Conservation (phyloP, 2,888 invertebrate genomes). For the Campaea margaritaria region DNA sequence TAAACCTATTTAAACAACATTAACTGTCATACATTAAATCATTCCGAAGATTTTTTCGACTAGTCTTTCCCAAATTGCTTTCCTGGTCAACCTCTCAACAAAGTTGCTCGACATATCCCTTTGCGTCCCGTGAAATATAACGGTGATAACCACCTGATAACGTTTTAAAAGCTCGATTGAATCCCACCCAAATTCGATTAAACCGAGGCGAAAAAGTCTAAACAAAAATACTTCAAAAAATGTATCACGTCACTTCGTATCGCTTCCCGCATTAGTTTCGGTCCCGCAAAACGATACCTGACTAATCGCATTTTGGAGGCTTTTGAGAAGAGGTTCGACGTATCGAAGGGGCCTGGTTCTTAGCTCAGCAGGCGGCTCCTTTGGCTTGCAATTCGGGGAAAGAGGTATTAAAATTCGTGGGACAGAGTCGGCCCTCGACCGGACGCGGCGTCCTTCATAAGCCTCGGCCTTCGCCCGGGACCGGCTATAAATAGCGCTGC, state of each 20-base stretch:
- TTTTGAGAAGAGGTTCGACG: constrained; percentile 3
- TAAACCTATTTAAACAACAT: too few relatives aligned
- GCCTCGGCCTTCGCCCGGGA: constrained; percentile 58
- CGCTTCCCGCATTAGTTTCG: constrained; percentile 27
- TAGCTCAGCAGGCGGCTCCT: constrained; percentile 56
- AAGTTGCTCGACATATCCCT: background rate
- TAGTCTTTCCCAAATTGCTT: background rate
- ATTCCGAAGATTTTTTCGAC: background rate
- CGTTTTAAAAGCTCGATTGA: constrained; percentile 15
- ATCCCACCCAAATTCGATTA: constrained; percentile 24
- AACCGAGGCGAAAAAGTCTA: constrained; percentile 1
- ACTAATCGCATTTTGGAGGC: constrained; percentile 17
- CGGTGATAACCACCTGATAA: constrained; percentile 3
- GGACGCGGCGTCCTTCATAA: constrained; percentile 51
- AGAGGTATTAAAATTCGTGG: constrained; percentile 64
- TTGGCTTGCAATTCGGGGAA: constrained; percentile 61
- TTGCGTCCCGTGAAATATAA: constrained; percentile 2
- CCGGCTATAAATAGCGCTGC: constrained; percentile 75
- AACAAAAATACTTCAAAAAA: background rate
- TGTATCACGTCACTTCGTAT: constrained; percentile 15
- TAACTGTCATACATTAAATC: too few relatives aligned
- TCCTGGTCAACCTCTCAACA: too few relatives aligned
- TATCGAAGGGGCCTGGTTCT: background rate
- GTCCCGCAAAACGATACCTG: constrained; percentile 31
- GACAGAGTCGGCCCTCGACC: constrained; percentile 47